Evolutionary conservation across 2,797 vertebrate species (phyloP).

Genomic region (Dryobates pubescens): DNA sequence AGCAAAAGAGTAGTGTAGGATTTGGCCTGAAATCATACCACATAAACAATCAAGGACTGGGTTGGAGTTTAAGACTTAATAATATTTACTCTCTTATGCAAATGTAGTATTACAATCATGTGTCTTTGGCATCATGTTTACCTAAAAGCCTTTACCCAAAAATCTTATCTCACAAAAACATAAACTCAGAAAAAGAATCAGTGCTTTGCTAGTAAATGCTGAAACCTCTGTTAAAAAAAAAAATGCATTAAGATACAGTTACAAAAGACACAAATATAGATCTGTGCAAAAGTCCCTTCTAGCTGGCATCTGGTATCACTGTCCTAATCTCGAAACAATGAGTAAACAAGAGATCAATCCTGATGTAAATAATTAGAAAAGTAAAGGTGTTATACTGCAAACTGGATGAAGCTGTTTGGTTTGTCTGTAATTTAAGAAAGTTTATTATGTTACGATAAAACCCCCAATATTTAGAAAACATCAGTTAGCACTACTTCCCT

Average conservation of each 20-base stretch:
- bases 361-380: neutral
- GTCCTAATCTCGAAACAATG: neutral
- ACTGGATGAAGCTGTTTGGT: neutral
- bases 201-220: neutral
- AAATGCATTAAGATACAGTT: neutral
- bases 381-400: neutral
- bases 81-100: neutral
- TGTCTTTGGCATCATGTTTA: neutral
- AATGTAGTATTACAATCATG: neutral
- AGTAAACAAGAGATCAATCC: neutral
- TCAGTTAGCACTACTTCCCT: neutral
- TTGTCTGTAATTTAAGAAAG: neutral
- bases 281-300: neutral
- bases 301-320: neutral
- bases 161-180: constrained; percentile 21
- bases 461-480: neutral
- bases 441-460: neutral
- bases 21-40: neutral
- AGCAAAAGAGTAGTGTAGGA: neutral
- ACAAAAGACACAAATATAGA: neutral
- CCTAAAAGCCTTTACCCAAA: neutral
- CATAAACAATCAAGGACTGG: neutral
- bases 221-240: neutral
- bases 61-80: neutral
- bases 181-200: neutral